Evolutionary conservation across 2,113 vertebrate species (phyloP).

Genomic region (Callorhinus ursinus): DNA sequence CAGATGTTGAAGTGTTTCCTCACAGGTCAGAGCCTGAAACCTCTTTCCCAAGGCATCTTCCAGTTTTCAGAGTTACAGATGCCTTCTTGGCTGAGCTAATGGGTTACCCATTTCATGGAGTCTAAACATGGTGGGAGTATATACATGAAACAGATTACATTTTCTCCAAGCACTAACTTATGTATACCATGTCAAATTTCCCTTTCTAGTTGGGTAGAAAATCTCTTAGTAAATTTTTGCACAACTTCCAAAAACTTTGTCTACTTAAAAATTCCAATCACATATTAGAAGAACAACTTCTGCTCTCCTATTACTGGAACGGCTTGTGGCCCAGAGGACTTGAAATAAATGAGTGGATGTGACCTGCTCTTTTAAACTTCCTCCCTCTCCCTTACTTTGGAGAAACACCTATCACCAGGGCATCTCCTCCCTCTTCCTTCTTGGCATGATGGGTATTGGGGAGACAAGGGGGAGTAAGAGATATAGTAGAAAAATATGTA

Average conservation of each 20-base stretch:
- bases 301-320: neutral
- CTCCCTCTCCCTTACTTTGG: neutral
- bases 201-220: neutral
- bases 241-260: neutral
- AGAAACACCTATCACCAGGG: neutral
- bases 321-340: neutral
- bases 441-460: neutral
- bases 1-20: neutral
- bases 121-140: neutral
- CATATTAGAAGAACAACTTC: neutral
- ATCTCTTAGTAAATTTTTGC: neutral
- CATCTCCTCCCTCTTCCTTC: neutral
- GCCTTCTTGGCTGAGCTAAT: neutral
- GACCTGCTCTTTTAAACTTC: neutral
- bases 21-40: neutral
- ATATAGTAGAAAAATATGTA: neutral
- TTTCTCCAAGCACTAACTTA: neutral
- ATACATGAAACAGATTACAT: neutral
- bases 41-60: neutral
- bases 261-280: neutral
- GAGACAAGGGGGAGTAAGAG: neutral
- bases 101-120: neutral
- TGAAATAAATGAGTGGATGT: neutral
- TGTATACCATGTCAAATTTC: neutral
- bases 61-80: neutral